Evolutionary conservation across 2,888 invertebrate species (phyloP), one percentile per base, ranked within the genome.

Genomic region (Gortyna flavago): DNA sequence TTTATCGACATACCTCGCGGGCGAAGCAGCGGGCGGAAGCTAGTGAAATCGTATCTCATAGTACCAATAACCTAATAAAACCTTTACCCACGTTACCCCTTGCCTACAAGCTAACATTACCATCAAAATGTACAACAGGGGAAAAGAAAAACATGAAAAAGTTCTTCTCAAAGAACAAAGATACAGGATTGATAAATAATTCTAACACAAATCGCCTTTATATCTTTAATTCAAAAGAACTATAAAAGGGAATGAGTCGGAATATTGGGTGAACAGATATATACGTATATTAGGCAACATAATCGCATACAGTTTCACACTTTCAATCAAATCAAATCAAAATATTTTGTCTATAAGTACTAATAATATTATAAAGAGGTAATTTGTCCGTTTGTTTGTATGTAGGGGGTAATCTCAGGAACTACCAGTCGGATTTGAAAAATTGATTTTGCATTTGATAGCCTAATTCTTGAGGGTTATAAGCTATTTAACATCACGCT

Each of bases 111-210:
- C 18, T 25, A 64, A 48, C 6, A 67, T 66, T 41, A 61, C 48
- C 21, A 59, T 59, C 21, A 48, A 68, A 59, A 69, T 62, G 9
- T 61, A 81, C 41, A 48, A 67, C n/a, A 29, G 35, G 41, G 2
- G 13, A 59, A 35, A 48, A 29, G n/a, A 51, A 25, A n/a, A 51
- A 59, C 0, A 57, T 21, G 21, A 48, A 65, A 57, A 66, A 57
- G 64, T 62, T 68, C 57, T 48, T 21, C 11, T 8, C n/a, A 62
- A 54, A 81, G 41, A 85, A 77, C 71, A 81, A 81, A 81, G 71
- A 48, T 51, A 48, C 51, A 67, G 25, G 51, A 81, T 85, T 74
- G 71, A 78, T 85, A 84, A 81, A 85, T 82, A 85, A 78, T 85
- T 73, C 73, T 71, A 82, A 82, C 54, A 64, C 67, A 84, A 84